A percentile compares a stretch with the other conserved stretches of the same genome.
phyloP scores from a whole-genome alignment of 2,888 invertebrate genomes.

The Chelonus formosanus region DNA sequence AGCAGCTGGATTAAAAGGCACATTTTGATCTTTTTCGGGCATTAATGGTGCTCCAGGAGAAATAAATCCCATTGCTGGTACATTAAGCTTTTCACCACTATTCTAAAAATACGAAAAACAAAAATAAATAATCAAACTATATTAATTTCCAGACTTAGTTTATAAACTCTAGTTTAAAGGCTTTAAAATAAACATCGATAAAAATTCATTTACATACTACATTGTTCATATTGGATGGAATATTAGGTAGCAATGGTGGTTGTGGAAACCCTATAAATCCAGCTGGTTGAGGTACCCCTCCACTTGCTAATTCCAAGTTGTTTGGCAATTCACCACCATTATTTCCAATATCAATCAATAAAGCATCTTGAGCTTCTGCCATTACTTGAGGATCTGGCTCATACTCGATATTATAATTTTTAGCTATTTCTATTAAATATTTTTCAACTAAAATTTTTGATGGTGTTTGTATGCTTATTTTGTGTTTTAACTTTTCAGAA shows the following conservation, averaged over 20 bases:
- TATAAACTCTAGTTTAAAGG: too few relatives aligned
- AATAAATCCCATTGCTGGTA: slow-evolving; percentile 56
- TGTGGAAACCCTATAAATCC: slow-evolving; percentile 86
- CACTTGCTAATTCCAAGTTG: slow-evolving; percentile 68
- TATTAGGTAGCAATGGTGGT: slow-evolving; percentile 72
- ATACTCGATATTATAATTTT: slow-evolving; percentile 92
- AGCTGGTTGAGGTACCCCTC: slow-evolving; percentile 71
- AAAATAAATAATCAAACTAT: background rate
- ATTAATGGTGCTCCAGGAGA: slow-evolving; percentile 44
- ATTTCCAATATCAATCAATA: slow-evolving; percentile 58
- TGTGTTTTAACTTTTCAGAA: slow-evolving; percentile 92
- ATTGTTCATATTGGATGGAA: slow-evolving; percentile 53
- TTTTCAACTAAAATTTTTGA: slow-evolving; percentile 94
- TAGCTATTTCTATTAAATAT: slow-evolving; percentile 95
- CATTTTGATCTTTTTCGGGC: slow-evolving; percentile 54
- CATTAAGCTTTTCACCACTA: slow-evolving; percentile 40
- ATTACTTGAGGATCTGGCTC: slow-evolving; percentile 94
- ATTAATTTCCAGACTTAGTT: too few relatives aligned
- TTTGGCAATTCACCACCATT: slow-evolving; percentile 63
- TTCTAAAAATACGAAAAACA: slow-evolving; percentile 39
- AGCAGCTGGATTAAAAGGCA: slow-evolving; percentile 59
- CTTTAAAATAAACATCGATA: too few relatives aligned
- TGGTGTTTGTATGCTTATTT: slow-evolving; percentile 93
- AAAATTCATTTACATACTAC: slow-evolving; percentile 40
- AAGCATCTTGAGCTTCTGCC: slow-evolving; percentile 72